Evolutionary conservation across 2,797 vertebrate genomes (phyloP), one percentile per base, ranked within the genome.

Genomic region (Peromyscus eremicus): DNA sequence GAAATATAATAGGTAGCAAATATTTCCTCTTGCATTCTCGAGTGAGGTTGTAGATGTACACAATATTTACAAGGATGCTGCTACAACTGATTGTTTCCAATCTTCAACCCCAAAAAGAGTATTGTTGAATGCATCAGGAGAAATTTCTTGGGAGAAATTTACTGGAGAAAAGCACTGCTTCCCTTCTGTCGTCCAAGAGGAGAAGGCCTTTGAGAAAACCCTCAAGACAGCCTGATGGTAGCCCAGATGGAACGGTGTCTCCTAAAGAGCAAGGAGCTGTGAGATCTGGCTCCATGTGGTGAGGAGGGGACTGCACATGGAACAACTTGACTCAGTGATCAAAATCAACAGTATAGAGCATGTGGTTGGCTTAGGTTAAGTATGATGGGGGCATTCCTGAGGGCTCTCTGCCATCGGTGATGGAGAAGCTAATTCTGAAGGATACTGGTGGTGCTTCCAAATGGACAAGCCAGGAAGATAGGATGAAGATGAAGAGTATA

Each of bases 1-100:
- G 19, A 0, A 46, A 16, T 23, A 88, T 13, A 81, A 32, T 55
- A 82, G 29, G 37, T 64, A 16, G 62, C 29, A 70, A 68, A 19
- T 76, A 85, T 66, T 94, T 84, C 43, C 2, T 55, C 29, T 93
- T 90, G 27, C 14, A 37, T 87, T 95, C 52, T 60, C 34, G 95
- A 90, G 27, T 75, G 32, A 92, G 27, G 37, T 29, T 12, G 16
- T 71, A 76, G 40, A 37, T 0, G 52, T 52, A 66, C 3, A 0
- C 1, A 52, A 8, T 52, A 80, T 81, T 97, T 95, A 17, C 19
- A 68, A 84, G 52, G 9, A 46, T 46, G 3, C 91, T 73, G 17
- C 46, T 82, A 75, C 9, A 89, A 85, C 2, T 66, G 27, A 37
- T 49, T 60, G 37, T 60, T 80, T 86, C 83, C 29, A 13, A 62